Base-by-base conservation (phyloP, 2,888 invertebrate genomes). In the Smittia sp. region DNA sequence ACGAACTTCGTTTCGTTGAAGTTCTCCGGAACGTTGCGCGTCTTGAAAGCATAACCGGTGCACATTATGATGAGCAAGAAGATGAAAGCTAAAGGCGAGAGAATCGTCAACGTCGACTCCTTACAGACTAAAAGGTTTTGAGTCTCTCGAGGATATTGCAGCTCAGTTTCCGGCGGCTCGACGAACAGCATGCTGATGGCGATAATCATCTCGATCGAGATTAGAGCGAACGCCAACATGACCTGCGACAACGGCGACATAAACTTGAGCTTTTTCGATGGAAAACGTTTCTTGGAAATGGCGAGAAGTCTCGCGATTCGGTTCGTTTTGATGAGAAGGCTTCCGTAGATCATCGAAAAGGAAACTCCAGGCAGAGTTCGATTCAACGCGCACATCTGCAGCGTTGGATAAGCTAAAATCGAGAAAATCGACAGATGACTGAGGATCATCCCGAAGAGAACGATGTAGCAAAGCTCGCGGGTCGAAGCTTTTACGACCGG, bases 21-120 rank as follows among this genome's bases (percentile, higher is more conserved):
- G 81, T 92, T 92, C 80, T 91, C 92, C 0, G 92, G 92, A 20
- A 93, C 85, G 78, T 91, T 91, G 52, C 93, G 83, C 0, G 90
- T 90, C 79, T 89, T 89, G 65, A 90, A 83, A n/a, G 92, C 92
- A 79, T 92, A 90, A 39, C 89, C 82, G 1, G 92, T 92, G 80
- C 92, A 92, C 77, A 91, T 83, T 2, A 86, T 84, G 75, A 92
- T 87, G 67, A 92, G 85, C 75, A 90, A 80, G 76, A 90, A 87
- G 79, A 90, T 90, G 80, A 90, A 90, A 22, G 87, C 88, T 72
- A 91, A 83, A 1, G 92, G 91, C 24, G 84, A 82, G 25, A 89
- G 80, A 74, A 89, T 85, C 1, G 86, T 85, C 78, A 85, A 81
- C 52, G 85, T 82, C 1, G 84, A 86, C 52, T 86, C 86, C 77